Base-by-base conservation (phyloP, 2,888 invertebrate species). In the Oligia strigilis region DNA sequence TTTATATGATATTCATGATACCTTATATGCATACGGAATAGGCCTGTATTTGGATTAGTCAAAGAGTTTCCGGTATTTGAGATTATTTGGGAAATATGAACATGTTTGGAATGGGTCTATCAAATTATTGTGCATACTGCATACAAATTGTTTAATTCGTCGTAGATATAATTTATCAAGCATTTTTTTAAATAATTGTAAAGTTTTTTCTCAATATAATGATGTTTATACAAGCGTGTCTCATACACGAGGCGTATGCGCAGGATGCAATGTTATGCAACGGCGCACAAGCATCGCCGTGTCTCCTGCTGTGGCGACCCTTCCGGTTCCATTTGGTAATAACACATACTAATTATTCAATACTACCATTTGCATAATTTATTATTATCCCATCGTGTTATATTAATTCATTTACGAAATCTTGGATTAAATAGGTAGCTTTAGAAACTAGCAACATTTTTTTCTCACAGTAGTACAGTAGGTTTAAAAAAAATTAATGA, bases 181-280 rank as follows among this genome's bases (percentile, higher is more conserved):
- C 14, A 29, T 29, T 29, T 40, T 36, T 36, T 58, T 2, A 17
- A 40, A 23, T 14, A 46, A 19, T 11, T 19, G 6, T 65, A 11
- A 46, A 2, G 2, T 43, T 19, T 46, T 73, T 58, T 84, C 60
- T 46, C 4, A 49, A 29, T 79, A 60, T 60, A 64, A 64, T 72
- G n/a, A 67, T 83, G 88, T 84, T 78, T 78, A 84, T 81, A 87
- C 88, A 86, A 81, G 81, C 84, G 86, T 84, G 43, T 73, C 83
- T 64, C 72, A 81, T 74, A 77, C 49, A 77, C 46, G 62, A 77
- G 14, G 69, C 76, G 74, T 71, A 70, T 87, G 82, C 86, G 90
- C 92, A 91, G 93, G 92, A 94, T 92, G 92, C 89, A 86, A 87
- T 90, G 94, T 93, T 91, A 92, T 92, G 95, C 93, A 91, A 93